Evolutionary conservation across 2,797 vertebrate species (phyloP).

Genomic region (Premnoplex brunnescens): DNA sequence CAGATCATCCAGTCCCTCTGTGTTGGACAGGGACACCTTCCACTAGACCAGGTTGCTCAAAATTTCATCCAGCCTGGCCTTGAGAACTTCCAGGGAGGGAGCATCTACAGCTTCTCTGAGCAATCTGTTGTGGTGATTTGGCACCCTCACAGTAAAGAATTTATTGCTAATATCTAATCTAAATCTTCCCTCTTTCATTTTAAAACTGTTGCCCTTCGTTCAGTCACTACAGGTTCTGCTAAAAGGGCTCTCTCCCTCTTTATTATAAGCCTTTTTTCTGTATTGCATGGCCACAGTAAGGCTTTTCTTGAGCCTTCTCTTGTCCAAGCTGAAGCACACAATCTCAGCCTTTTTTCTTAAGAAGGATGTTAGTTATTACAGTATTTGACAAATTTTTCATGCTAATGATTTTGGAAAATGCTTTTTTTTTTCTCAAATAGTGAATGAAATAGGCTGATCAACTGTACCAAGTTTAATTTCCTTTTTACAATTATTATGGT

Average conservation of each 20-base stretch:
- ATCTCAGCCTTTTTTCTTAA: neutral
- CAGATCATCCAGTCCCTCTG: neutral
- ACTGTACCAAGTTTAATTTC: neutral
- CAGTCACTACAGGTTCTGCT: neutral
- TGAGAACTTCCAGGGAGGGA: neutral
- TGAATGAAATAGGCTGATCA: neutral
- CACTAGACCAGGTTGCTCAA: neutral
- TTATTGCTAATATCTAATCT: neutral
- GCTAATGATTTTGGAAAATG: neutral
- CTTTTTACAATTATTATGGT: neutral
- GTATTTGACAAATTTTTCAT: neutral
- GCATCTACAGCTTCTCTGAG: neutral
- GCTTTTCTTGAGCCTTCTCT: neutral
- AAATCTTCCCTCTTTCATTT: neutral
- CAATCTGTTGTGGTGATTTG: neutral
- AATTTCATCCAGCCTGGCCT: neutral
- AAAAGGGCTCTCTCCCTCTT: neutral
- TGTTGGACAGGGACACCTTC: neutral
- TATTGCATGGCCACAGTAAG: neutral
- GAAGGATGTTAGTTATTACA: neutral
- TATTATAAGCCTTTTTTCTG: neutral
- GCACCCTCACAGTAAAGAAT: neutral
- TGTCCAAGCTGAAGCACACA: neutral
- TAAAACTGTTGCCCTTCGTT: neutral
- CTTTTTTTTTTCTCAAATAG: neutral